Evolutionary conservation across 2,113 vertebrate species (phyloP).

Genomic region (Heterotis niloticus): DNA sequence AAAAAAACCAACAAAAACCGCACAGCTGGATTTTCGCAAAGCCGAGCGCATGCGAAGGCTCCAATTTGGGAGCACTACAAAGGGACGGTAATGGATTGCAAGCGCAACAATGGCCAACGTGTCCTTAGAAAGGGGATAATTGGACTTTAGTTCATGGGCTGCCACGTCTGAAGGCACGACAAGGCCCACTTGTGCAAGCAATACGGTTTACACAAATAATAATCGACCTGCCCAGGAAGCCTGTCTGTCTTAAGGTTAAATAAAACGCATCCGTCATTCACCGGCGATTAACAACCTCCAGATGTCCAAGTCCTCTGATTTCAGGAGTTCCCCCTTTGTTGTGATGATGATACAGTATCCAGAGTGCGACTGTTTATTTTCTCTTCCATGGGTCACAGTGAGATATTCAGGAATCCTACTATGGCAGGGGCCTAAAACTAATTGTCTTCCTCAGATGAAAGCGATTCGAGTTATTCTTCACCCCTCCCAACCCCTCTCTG

Average conservation of each 20-base stretch:
- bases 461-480: slow-evolving; percentile 76
- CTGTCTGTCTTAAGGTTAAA: slow-evolving; percentile 77
- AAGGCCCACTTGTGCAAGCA: slow-evolving; percentile 60
- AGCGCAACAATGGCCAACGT: neutral
- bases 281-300: slow-evolving; percentile 84
- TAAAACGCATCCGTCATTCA: slow-evolving; percentile 86
- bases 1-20: neutral
- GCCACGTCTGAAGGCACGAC: slow-evolving; percentile 63
- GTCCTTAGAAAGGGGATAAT: neutral
- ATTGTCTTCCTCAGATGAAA: slow-evolving; percentile 81
- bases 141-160: slow-evolving; percentile 29
- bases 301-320: slow-evolving; percentile 83
- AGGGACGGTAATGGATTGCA: neutral
- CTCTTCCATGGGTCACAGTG: slow-evolving; percentile 73
- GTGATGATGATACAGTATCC: slow-evolving; percentile 87
- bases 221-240: slow-evolving; percentile 64
- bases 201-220: slow-evolving; percentile 83
- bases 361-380: slow-evolving; percentile 84
- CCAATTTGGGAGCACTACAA: neutral
- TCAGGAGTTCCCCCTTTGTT: slow-evolving; percentile 82
- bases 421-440: slow-evolving; percentile 69
- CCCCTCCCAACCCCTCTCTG: slow-evolving; percentile 31
- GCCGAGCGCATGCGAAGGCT: neutral
- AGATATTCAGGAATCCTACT: slow-evolving; percentile 79
- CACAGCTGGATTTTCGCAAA: neutral